A percentile compares a stretch with the other conserved stretches of the same genome.
Evolutionary conservation across 2,113 vertebrate genomes (phyloP).

Genomic region (Butorides virescens): DNA sequence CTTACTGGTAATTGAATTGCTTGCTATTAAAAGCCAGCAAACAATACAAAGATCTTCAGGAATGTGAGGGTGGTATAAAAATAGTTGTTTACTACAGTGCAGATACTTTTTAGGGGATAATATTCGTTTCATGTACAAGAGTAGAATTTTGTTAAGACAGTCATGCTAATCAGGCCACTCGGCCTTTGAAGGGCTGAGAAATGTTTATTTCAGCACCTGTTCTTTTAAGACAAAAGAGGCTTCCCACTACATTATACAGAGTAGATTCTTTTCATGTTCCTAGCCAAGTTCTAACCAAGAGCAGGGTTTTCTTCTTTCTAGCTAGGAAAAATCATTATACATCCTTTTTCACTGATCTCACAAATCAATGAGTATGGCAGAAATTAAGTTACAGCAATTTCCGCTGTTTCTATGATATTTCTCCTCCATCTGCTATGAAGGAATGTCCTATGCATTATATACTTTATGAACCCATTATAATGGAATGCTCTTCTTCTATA

Average conservation of each 20-base stretch:
- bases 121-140: not conserved
- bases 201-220: not conserved
- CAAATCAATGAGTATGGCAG: not conserved
- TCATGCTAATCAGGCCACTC: not conserved
- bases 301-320: not conserved
- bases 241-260: not conserved
- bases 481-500: slow-evolving; percentile 47
- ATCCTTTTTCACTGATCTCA: not conserved
- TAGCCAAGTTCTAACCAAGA: not conserved
- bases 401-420: not conserved
- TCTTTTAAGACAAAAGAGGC: not conserved
- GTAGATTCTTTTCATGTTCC: not conserved
- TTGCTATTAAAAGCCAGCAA: not conserved
- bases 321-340: not conserved
- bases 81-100: not conserved
- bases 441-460: not conserved
- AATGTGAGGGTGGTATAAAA: not conserved
- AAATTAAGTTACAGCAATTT: not conserved
- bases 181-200: not conserved
- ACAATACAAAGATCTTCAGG: not conserved
- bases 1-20: not conserved
- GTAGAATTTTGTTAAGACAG: not conserved
- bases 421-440: not conserved
- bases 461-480: slow-evolving; percentile 5
- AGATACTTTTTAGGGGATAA: not conserved